Conservation (phyloP, 2,797 vertebrate species). For the Anguilla pacifica region DNA sequence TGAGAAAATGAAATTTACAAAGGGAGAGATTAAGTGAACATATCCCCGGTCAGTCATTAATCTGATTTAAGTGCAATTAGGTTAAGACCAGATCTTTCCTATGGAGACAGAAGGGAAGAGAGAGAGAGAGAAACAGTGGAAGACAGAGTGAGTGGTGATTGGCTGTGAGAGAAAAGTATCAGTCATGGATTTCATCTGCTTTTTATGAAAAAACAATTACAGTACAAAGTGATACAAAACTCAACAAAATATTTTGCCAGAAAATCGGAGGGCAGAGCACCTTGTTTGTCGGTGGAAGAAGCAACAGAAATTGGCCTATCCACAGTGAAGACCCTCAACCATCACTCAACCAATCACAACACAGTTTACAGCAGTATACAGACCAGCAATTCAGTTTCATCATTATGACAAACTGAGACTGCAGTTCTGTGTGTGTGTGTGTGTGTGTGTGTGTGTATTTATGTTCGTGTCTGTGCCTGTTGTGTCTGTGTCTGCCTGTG, state of each 20-base stretch:
- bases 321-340: not conserved
- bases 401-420: too few species aligned
- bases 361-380: not conserved
- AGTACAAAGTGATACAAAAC: not conserved
- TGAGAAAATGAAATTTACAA: conserved; percentile 58
- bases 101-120: conserved; percentile 29
- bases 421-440: too few species aligned
- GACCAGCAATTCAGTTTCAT: not conserved
- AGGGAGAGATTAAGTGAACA: conserved; percentile 77
- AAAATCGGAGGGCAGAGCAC: not conserved
- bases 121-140: not conserved
- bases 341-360: not conserved
- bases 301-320: not conserved
- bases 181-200: not conserved
- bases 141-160: conserved; percentile 1
- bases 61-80: conserved; percentile 81
- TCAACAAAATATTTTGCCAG: not conserved
- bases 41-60: conserved; percentile 79
- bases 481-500: too few species aligned
- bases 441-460: not conserved
- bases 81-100: conserved; percentile 77
- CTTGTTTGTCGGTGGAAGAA: not conserved
- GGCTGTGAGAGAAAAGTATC: conserved; percentile 2
- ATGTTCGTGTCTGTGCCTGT: not conserved
- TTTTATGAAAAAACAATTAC: not conserved